These are phyloP conservation scores for Cinclus mexicanus DNA, from an alignment of 2,113 vertebrate species.

Conservation along the genomic window DNA sequence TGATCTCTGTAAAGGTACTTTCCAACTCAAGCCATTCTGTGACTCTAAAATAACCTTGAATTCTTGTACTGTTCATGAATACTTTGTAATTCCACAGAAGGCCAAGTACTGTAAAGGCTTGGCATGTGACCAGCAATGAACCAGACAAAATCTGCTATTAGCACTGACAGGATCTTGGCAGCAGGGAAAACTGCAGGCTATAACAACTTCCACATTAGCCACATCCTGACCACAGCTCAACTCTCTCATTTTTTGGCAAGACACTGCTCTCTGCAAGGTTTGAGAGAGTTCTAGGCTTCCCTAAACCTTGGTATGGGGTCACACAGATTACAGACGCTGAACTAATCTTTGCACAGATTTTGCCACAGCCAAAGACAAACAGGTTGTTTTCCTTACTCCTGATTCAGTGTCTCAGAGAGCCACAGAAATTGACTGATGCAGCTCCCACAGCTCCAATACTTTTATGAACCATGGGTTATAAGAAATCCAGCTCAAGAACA, in stretches of 20 bases:
- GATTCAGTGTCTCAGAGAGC: neutral
- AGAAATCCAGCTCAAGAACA: neutral
- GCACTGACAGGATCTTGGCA: neutral
- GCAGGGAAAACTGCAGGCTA: neutral
- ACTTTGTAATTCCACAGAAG: neutral
- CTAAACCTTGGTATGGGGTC: neutral
- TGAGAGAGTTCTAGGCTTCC: neutral
- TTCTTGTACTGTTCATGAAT: neutral
- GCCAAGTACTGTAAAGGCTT: neutral
- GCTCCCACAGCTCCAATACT: neutral
- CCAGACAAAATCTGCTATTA: neutral
- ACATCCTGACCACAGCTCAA: conserved; percentile 38
- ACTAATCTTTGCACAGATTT: neutral
- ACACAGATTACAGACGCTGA: neutral
- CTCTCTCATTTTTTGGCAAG: neutral
- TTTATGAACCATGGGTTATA: neutral
- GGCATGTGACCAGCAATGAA: neutral
- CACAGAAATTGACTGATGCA: neutral
- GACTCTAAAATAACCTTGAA: neutral
- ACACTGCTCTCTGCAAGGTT: neutral
- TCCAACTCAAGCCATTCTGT: neutral
- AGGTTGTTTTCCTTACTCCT: neutral
- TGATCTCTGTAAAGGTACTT: neutral
- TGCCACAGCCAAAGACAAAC: neutral
- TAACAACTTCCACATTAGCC: conserved; percentile 2